Percentiles rank a stretch among this genome's conserved stretches.
Conservation (phyloP, 2,888 invertebrate genomes). For the Melanostoma mellinum region DNA sequence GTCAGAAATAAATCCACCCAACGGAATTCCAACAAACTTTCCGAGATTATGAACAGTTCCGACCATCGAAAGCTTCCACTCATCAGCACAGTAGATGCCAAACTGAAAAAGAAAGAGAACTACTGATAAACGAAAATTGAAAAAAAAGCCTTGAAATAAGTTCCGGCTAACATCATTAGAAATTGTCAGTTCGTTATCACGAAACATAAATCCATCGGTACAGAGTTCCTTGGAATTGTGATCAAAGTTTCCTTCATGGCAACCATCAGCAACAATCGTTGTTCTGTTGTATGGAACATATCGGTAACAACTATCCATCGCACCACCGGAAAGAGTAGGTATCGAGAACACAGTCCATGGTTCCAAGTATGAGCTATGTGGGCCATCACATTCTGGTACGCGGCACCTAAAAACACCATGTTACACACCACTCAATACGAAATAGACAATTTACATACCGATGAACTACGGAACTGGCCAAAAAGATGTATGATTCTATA, state of each 20-base stretch:
- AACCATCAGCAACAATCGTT: conserved; percentile 75
- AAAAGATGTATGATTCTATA: conserved; percentile 86
- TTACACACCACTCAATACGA: neutral
- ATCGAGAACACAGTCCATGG: conserved; percentile 83
- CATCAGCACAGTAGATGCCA: conserved; percentile 79
- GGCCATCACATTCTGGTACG: conserved; percentile 80
- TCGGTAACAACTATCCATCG: conserved; percentile 82
- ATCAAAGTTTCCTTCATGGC: conserved; percentile 81
- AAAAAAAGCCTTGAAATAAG: no score
- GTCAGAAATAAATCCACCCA: conserved; percentile 86
- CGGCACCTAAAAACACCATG: conserved; percentile 78
- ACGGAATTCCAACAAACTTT: conserved; percentile 87
- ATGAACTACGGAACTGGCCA: conserved; percentile 86
- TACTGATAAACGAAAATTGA: neutral
- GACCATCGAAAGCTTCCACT: conserved; percentile 88
- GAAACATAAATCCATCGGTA: conserved; percentile 83
- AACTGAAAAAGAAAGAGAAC: conserved; percentile 73
- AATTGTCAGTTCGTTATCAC: conserved; percentile 84
- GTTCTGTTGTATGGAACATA: conserved; percentile 76
- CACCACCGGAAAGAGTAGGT: conserved; percentile 80
- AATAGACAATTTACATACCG: conserved; percentile 81
- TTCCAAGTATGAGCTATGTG: conserved; percentile 76
- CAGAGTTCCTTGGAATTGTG: conserved; percentile 81
- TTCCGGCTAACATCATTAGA: conserved; percentile 85
- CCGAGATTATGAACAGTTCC: conserved; percentile 89